These are phyloP conservation scores for Scatophagus argus DNA, from an alignment of 2,113 vertebrate species.

Conservation along the genomic window DNA sequence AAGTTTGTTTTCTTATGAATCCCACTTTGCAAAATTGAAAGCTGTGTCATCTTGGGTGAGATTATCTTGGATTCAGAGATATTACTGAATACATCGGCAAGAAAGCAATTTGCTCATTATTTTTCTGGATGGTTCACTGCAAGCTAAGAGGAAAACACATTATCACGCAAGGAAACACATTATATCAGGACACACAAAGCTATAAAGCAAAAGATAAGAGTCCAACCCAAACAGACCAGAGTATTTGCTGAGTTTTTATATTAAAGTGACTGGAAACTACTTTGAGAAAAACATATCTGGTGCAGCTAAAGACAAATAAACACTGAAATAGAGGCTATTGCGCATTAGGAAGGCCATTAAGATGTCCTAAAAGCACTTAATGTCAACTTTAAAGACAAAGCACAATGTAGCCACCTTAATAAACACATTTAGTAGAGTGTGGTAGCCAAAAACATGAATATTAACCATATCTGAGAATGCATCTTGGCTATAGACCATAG, in stretches of 20 bases:
- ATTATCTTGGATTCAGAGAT: slow-evolving; percentile 41
- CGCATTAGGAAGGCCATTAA: background rate
- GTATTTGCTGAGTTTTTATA: slow-evolving; percentile 8
- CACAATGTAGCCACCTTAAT: background rate
- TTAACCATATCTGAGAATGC: background rate
- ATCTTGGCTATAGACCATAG: too few species aligned
- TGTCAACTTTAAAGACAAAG: background rate
- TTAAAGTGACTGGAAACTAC: slow-evolving; percentile 9
- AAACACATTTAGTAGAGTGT: background rate
- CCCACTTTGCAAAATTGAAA: slow-evolving; percentile 32
- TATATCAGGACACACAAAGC: slow-evolving; percentile 35
- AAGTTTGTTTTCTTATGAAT: slow-evolving; percentile 35
- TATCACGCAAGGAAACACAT: slow-evolving; percentile 56
- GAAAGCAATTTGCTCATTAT: slow-evolving; percentile 51
- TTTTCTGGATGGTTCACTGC: slow-evolving; percentile 44
- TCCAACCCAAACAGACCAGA: background rate
- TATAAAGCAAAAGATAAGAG: slow-evolving; percentile 34
- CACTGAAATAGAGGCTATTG: background rate
- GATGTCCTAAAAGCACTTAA: slow-evolving; percentile 4
- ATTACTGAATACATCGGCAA: slow-evolving; percentile 30
- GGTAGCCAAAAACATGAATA: background rate
- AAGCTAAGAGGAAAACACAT: slow-evolving; percentile 50
- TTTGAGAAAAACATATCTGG: slow-evolving; percentile 17
- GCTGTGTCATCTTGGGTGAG: slow-evolving; percentile 42
- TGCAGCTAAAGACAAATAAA: slow-evolving; percentile 6